A percentile compares a stretch with the other conserved stretches of the same genome.
Conservation (phyloP, 1,140 invertebrate species). For the Argopecten irradians region DNA sequence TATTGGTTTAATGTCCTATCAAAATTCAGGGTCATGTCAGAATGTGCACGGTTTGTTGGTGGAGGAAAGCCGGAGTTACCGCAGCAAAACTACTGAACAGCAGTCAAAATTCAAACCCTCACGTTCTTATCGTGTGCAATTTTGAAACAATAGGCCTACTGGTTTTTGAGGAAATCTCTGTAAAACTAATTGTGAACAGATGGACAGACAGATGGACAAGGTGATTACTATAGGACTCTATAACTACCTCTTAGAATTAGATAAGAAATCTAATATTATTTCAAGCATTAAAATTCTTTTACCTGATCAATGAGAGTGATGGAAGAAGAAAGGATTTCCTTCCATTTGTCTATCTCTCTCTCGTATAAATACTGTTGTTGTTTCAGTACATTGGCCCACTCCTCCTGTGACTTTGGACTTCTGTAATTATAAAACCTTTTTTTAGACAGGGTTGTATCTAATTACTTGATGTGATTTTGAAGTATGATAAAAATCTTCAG, state of each 20-base stretch:
- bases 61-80: no score
- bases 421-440: no score
- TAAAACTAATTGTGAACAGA: background rate
- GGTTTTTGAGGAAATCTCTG: no score
- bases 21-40: no score
- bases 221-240: no score
- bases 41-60: no score
- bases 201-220: no score
- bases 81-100: background rate
- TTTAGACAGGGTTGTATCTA: no score
- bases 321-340: constrained; percentile 81
- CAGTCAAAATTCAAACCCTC: background rate
- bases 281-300: constrained; percentile 4
- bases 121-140: background rate
- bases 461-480: no score
- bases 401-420: constrained; percentile 84
- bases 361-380: constrained; percentile 87
- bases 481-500: no score
- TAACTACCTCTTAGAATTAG: background rate
- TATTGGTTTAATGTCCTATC: no score
- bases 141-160: no score
- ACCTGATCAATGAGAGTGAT: constrained; percentile 70
- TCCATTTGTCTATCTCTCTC: constrained; percentile 86
- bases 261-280: background rate
- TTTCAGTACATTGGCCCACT: constrained; percentile 86